A percentile compares a stretch with the other conserved stretches of the same genome.
Evolutionary conservation across 2,797 vertebrate genomes (phyloP).

Genomic region (Pampus argenteus): DNA sequence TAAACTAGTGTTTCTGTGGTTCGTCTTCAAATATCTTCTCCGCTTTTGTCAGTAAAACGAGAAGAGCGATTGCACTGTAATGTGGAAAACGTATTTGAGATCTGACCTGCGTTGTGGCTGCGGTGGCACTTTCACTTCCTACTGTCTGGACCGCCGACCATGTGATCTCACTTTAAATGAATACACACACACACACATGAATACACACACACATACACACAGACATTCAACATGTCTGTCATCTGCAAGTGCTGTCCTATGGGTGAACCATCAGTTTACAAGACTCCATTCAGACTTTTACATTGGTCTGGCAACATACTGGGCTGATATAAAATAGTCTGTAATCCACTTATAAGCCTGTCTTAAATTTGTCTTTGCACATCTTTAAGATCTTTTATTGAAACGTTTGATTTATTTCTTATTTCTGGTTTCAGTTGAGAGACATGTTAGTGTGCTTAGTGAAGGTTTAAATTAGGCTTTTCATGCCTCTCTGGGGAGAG

Average conservation of each 20-base stretch:
- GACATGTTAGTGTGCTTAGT: not conserved
- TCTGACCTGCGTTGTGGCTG: constrained; percentile 77
- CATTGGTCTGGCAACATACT: not conserved
- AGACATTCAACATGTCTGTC: constrained; percentile 25
- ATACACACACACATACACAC: not conserved
- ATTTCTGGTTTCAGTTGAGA: not conserved
- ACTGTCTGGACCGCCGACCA: constrained; percentile 75
- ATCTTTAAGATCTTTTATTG: not conserved
- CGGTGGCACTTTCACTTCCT: constrained; percentile 83
- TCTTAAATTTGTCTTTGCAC: not conserved
- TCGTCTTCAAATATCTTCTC: constrained; percentile 26
- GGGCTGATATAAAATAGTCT: not conserved
- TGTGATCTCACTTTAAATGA: constrained; percentile 68
- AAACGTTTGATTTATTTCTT: not conserved
- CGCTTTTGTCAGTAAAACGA: constrained; percentile 54
- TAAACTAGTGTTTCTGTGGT: constrained; percentile 11
- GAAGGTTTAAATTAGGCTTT: not conserved
- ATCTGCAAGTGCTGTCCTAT: constrained; percentile 39
- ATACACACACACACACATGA: constrained; percentile 27
- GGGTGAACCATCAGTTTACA: constrained; percentile 18
- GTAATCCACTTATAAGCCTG: not conserved
- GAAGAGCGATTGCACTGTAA: constrained; percentile 56
- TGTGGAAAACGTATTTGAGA: constrained; percentile 62
- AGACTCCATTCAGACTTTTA: constrained; percentile 16
- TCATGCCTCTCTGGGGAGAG: not conserved